Evolutionary conservation across 2,888 invertebrate species (phyloP), one percentile per base, ranked within the genome.

Genomic region (Subacronicta megacephala): DNA sequence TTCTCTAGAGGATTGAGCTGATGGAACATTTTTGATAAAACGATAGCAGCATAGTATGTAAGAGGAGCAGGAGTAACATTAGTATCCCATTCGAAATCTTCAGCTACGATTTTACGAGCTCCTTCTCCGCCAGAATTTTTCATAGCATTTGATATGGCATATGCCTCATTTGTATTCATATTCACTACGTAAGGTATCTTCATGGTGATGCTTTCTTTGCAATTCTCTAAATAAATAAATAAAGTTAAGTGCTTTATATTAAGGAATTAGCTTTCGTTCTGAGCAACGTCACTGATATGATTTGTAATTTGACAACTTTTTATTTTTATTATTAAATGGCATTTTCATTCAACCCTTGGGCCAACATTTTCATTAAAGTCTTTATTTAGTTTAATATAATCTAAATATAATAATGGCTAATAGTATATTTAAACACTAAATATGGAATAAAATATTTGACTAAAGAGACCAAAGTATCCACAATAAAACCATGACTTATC

Each of bases 1-100:
- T 84, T 87, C 12, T 95, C 80, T 1, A 96, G 84, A n/a, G 96
- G 88, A 42, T 95, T 95, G 49, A 94, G 80, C 52, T 88, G 86
- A 44, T 92, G 84, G 69, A 95, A 95, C 37, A 88, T 62, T 58
- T 71, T 88, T 0, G 94, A 90, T 0, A 94, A 77, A 10, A 77
- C 49, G 1, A 89, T 59, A 7, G 88, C 84, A 3, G 91, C 90
- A 37, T 72, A 87, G 69, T 82, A 90, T 1, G 88, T 86, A 1
- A 94, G 87, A 1, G 92, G 92, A 15, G 89, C 86, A n/a, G 93
- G 93, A 10, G 90, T 92, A n/a, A 84, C 23, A 7, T 76, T 63
- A 7, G 86, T 82, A 40, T 94, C 94, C 94, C 94, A 94, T 62
- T 90, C 89, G 51, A 94, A 93, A 63, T 94, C 81, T 62, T 93